phyloP scores from a whole-genome alignment of 2,797 vertebrate species.

The Mus caroli region DNA sequence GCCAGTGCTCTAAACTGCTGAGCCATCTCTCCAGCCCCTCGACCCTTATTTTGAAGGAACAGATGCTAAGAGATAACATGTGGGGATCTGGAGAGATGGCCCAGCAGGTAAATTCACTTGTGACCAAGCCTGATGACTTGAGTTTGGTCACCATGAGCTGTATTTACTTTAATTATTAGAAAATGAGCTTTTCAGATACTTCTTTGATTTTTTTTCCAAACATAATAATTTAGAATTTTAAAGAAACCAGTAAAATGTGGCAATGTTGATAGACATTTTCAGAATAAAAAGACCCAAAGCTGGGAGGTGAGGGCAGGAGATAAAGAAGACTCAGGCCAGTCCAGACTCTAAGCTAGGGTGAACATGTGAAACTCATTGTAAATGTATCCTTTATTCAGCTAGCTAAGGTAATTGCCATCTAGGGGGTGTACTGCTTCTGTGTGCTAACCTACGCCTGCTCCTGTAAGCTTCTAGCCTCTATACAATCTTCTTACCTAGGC shows the following conservation, averaged over 20 bases:
- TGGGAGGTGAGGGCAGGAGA: no score
- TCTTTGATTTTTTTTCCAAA: no score
- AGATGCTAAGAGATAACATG: constrained; percentile 1
- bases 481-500: neutral
- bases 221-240: no score
- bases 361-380: neutral
- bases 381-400: neutral
- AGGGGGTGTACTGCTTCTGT: neutral
- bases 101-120: neutral
- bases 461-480: neutral
- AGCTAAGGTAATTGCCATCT: neutral
- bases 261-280: no score
- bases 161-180: no score
- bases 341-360: neutral
- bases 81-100: neutral
- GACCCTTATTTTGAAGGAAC: neutral
- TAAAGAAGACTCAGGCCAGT: no score
- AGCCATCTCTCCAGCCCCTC: neutral
- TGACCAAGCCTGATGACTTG: neutral
- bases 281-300: no score
- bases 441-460: neutral
- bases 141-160: no score
- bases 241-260: no score
- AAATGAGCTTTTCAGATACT: no score
- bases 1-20: neutral